Evolutionary conservation across 2,888 invertebrate species (phyloP), one percentile per base, ranked within the genome.

Genomic region (Hetaerina titia): DNA sequence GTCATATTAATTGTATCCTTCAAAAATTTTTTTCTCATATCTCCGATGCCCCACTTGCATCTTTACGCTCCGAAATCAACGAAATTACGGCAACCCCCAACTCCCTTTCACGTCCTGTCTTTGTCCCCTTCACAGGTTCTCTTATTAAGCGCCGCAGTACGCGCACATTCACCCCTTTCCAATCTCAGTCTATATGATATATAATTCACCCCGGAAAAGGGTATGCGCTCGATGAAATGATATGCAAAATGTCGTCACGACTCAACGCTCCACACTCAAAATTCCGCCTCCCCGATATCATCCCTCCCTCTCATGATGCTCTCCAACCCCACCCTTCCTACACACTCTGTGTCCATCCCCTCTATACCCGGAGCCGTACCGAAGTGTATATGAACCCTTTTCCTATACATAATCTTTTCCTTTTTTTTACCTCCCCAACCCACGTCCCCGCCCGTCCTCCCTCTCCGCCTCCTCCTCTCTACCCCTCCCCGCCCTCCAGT

Each of bases 171-270:
- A 69, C 56, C 69, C 64, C 56, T 74, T 69, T 69, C 45, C 69
- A 64, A 69, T 69, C 63, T 92, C 92, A 64, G 22, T n/a, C 74
- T 92, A n/a, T 56, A 69, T 56, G 69, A 69, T 69, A 64, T 74
- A 92, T 92, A 69, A 92, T 22, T 15, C 69, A 56, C 92, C 74
- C 69, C 92, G 57, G 81, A 92, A 92, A 45, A 64, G 69, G 56
- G 92, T 31, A 92, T 74, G 17, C 74, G 74, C 69, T n/a, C 22
- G 64, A 92, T 56, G 92, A 45, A 92, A 92, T 92, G 92, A 92
- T 69, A 92, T 92, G 92, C 92, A 92, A 92, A 92, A 92, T 92
- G 64, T 74, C 92, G 92, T 92, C 56, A 69, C 92, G 92, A 92
- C 92, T 92, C 92, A 64, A 92, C 69, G 22, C 64, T 25, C 64